Evolutionary conservation across 2,797 vertebrate genomes (phyloP).

Genomic region (Hydrocynus forskahlii): DNA sequence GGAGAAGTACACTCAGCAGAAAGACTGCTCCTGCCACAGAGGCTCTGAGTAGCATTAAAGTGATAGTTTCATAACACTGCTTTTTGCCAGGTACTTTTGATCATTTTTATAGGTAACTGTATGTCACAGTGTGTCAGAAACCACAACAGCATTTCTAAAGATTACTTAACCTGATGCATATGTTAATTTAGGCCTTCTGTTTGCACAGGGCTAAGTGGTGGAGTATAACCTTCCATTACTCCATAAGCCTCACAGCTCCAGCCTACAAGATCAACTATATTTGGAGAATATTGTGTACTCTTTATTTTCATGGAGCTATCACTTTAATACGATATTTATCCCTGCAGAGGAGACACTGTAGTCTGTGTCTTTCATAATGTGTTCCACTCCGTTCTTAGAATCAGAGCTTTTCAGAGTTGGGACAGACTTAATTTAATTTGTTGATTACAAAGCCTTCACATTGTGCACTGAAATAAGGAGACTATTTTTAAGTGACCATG

Average conservation of each 20-base stretch:
- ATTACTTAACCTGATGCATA: too few relatives aligned
- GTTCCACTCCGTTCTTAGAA: not conserved
- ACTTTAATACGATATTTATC: not conserved
- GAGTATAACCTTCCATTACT: too few relatives aligned
- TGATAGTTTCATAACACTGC: not conserved
- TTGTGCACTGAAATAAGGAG: not conserved
- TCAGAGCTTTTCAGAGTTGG: not conserved
- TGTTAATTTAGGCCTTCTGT: too few relatives aligned
- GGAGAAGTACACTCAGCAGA: conserved; percentile 1
- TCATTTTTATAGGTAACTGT: not conserved
- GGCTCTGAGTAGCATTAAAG: too few relatives aligned
- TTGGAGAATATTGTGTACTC: too few relatives aligned
- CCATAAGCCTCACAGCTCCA: too few relatives aligned
- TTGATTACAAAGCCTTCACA: not conserved
- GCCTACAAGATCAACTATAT: too few relatives aligned
- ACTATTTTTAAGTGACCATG: conserved; percentile 11
- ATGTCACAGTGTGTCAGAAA: not conserved
- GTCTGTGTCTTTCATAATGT: not conserved
- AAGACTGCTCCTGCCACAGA: too few relatives aligned
- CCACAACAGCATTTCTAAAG: too few relatives aligned
- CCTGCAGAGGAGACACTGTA: not conserved
- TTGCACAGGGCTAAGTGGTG: too few relatives aligned
- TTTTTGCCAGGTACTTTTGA: not conserved
- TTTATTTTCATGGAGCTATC: too few relatives aligned
- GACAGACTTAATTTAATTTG: not conserved